A percentile compares a stretch with the other conserved stretches of the same genome.
Evolutionary conservation across 2,113 vertebrate genomes (phyloP).

Genomic region (Papio anubis): DNA sequence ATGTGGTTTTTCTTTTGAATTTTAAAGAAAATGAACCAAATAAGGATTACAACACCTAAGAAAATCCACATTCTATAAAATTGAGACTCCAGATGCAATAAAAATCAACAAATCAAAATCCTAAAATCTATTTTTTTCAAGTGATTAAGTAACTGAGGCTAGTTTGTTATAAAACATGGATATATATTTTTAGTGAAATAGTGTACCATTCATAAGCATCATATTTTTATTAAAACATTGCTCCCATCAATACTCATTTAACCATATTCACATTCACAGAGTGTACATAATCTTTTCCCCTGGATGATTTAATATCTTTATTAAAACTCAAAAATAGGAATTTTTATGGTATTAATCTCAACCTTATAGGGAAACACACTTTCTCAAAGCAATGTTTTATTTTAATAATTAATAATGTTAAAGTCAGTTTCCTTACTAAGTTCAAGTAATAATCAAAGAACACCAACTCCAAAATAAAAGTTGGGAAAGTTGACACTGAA

Average conservation of each 20-base stretch:
- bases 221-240: conserved; percentile 55
- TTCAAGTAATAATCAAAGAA: conserved; percentile 12
- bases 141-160: conserved; percentile 44
- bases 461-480: not conserved
- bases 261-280: conserved; percentile 19
- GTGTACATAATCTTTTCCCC: not conserved
- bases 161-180: not conserved
- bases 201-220: conserved; percentile 1
- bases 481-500: not conserved
- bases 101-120: conserved; percentile 14
- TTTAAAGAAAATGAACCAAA: conserved; percentile 50
- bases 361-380: not conserved
- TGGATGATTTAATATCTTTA: conserved; percentile 18
- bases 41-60: not conserved
- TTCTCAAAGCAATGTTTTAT: conserved; percentile 5
- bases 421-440: not conserved
- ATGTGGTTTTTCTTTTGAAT: conserved; percentile 45
- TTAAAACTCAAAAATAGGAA: conserved; percentile 37
- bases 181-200: conserved; percentile 55
- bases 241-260: conserved; percentile 9
- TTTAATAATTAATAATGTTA: conserved; percentile 2
- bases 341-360: conserved; percentile 28
- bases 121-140: conserved; percentile 45
- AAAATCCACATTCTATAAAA: conserved; percentile 51
- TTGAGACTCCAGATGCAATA: not conserved